Evolutionary conservation across 2,888 invertebrate species (phyloP), one percentile per base, ranked within the genome.

Genomic region (Drosophila siamana): DNA sequence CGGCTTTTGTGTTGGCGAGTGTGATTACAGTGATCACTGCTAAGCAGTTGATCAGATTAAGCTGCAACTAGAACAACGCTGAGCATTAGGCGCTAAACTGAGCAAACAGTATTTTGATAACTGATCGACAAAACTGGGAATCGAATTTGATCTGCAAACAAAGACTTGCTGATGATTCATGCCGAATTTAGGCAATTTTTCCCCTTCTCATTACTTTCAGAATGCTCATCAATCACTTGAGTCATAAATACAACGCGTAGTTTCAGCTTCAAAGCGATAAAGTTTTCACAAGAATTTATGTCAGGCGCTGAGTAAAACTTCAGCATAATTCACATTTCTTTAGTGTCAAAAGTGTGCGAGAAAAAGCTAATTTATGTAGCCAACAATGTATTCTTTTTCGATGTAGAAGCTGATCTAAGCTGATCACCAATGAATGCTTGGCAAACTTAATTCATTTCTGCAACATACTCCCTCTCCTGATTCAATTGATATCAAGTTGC

Each of bases 1-100:
- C 24, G 22, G 24, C 28, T 38, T 40, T 26, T 40, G 38, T 65
- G 69, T 51, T 69, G 57, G 54, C 41, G 7, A 5, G n/a, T 13
- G 28, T 40, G 60, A 59, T 55, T 54, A 38, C 59, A 28, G 13
- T 28, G n/a, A 47, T 46, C 56, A 26, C n/a, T 22, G 19, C 19
- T 54, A 41, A 52, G 9, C 9, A 19, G 15, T 38, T 56, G 28
- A 56, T 47, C 26, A 6, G 43, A 7, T 26, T n/a, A 24, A 9
- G 4, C 48, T 5, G 1, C 1, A 9, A 13, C 22, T 1, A 38
- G 7, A 51, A 50, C 19, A 8, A 0, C 19, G 4, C 16, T n/a
- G 16, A 40, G 7, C 4, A n/a, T 9, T n/a, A 13, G 6, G 2
- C 6, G 36, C 13, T 13, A 36, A 36, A 13, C n/a, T 13, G 36